These are phyloP conservation scores for Nephrocerus scutellatus DNA, from an alignment of 2,888 invertebrate species.

Conservation along the genomic window DNA sequence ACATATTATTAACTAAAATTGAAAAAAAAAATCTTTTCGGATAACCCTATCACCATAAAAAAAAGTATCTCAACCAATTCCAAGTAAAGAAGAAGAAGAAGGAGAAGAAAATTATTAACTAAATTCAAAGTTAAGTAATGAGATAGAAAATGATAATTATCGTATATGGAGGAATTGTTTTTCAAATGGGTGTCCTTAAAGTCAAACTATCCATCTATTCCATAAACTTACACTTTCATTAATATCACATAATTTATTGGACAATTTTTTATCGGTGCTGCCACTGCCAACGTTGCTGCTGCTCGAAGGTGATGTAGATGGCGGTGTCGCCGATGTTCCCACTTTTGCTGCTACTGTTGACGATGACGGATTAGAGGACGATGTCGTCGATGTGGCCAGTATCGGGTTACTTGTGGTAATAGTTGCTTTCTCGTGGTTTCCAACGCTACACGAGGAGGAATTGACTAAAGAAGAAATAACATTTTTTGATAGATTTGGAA, in stretches of 20 bases:
- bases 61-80: constrained; percentile 15
- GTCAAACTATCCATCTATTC: too few species aligned
- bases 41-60: constrained; percentile 9
- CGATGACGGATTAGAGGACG: constrained; percentile 1
- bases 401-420: constrained; percentile 10
- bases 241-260: constrained; percentile 23
- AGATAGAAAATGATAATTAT: too few species aligned
- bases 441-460: constrained; percentile 12
- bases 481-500: background rate
- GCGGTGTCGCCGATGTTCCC: background rate
- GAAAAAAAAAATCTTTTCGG: constrained; percentile 6
- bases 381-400: constrained; percentile 1
- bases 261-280: constrained; percentile 9
- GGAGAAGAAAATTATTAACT: too few species aligned
- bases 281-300: constrained; percentile 1
- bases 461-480: too few species aligned
- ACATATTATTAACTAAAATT: too few species aligned
- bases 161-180: too few species aligned
- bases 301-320: background rate
- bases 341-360: constrained; percentile 2
- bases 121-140: too few species aligned
- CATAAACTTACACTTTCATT: constrained; percentile 34
- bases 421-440: constrained; percentile 18
- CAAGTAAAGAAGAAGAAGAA: constrained; percentile 5
- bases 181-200: too few species aligned